These are phyloP conservation scores for Coreoperca whiteheadi DNA, from an alignment of 2,113 vertebrate genomes.

Conservation along the genomic window DNA sequence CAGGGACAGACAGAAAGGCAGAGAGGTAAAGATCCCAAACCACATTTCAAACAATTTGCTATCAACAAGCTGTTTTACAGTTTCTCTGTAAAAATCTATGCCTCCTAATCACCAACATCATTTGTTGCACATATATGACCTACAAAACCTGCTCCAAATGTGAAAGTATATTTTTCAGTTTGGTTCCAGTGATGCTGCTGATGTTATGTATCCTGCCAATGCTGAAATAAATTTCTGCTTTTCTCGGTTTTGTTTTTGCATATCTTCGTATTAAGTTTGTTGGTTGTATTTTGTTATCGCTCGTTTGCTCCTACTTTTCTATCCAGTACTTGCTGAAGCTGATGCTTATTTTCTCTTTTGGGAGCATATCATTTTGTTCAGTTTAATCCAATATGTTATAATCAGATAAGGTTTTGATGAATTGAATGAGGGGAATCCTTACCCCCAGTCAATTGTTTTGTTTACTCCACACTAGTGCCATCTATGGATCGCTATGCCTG, in stretches of 20 bases:
- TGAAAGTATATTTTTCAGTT: not conserved
- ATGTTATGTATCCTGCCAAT: not conserved
- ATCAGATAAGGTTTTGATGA: constrained; percentile 22
- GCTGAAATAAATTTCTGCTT: not conserved
- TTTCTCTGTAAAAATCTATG: not conserved
- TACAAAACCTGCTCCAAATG: not conserved
- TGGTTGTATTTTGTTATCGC: constrained; percentile 16
- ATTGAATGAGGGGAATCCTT: constrained; percentile 37
- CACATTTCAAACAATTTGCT: not conserved
- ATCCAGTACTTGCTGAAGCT: not conserved
- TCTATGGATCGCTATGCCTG: not conserved
- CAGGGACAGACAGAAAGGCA: not conserved
- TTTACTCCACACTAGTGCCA: not conserved
- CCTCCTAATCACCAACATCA: not conserved
- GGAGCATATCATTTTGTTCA: constrained; percentile 14
- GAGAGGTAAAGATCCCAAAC: constrained; percentile 5
- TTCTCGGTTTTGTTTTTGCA: not conserved
- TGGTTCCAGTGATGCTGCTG: not conserved
- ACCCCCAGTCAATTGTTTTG: constrained; percentile 1
- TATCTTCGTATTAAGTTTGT: not conserved
- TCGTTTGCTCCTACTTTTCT: constrained; percentile 15
- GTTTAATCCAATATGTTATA: constrained; percentile 23
- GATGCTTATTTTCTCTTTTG: constrained; percentile 26
- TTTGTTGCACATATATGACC: not conserved
- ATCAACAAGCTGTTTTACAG: not conserved